Percentiles rank a stretch among this genome's conserved stretches.
Conservation (phyloP, 2,888 invertebrate genomes). For the Rhagophthalmus giganteus region DNA sequence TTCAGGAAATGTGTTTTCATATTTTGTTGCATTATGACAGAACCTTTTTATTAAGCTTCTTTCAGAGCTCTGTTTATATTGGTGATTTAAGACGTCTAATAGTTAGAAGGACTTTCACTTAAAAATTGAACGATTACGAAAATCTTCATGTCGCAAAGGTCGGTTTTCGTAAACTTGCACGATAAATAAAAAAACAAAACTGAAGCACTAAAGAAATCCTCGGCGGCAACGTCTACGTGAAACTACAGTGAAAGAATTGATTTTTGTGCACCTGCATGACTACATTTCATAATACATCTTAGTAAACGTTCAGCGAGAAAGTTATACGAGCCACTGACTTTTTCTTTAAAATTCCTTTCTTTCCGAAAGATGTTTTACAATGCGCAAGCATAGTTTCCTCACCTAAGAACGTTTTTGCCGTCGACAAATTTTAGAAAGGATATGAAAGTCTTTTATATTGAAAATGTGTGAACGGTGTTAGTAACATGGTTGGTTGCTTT, state of each 20-base stretch:
- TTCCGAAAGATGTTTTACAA: conserved; percentile 2
- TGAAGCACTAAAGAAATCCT: too few species aligned
- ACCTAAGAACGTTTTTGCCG: conserved; percentile 6
- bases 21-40: conserved; percentile 20
- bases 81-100: conserved; percentile 4
- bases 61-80: conserved; percentile 6
- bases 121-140: too few species aligned
- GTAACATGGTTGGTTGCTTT: too few species aligned
- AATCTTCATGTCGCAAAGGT: too few species aligned
- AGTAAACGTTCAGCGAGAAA: conserved; percentile 17
- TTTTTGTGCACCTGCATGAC: conserved; percentile 17
- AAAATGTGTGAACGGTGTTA: conserved; percentile 31
- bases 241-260: conserved; percentile 14
- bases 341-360: conserved; percentile 9
- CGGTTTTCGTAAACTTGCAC: too few species aligned
- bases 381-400: conserved; percentile 9
- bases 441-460: conserved; percentile 32
- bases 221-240: not conserved
- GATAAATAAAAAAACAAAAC: too few species aligned
- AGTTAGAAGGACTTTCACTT: not conserved
- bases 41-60: conserved; percentile 14
- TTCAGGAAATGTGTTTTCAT: conserved; percentile 24
- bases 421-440: conserved; percentile 20
- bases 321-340: conserved; percentile 15
- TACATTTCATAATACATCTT: conserved; percentile 19